These are phyloP conservation scores for Salmo trutta DNA, from an alignment of 2,797 vertebrate species.

Conservation along the genomic window DNA sequence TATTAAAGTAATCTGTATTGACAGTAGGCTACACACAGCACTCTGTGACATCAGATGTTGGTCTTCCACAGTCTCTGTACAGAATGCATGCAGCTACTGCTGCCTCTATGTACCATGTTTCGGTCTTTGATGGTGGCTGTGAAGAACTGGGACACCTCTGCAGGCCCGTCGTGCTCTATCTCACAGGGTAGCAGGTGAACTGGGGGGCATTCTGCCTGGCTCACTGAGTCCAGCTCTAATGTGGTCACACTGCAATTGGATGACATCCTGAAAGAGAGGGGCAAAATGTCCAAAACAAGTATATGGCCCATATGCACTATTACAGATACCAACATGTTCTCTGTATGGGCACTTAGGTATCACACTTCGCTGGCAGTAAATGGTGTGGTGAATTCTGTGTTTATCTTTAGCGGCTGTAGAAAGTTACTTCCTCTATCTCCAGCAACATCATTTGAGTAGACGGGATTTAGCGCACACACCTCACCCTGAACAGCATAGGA, in stretches of 20 bases:
- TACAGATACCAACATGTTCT: too few species aligned
- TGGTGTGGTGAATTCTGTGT: too few species aligned
- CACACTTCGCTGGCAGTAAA: too few species aligned
- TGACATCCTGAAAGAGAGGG: conserved; percentile 63
- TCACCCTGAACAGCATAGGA: too few species aligned
- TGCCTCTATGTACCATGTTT: conserved; percentile 66
- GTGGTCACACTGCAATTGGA: conserved; percentile 66
- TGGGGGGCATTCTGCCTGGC: conserved; percentile 30
- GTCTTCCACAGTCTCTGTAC: not conserved
- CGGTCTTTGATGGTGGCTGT: conserved; percentile 72
- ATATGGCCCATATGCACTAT: not conserved
- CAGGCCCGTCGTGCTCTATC: conserved; percentile 73
- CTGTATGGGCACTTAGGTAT: too few species aligned
- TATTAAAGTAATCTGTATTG: not conserved
- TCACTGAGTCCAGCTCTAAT: conserved; percentile 54
- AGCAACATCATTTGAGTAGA: too few species aligned
- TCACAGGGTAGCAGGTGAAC: conserved; percentile 84
- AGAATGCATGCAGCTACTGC: too few species aligned
- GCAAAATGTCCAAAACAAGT: not conserved
- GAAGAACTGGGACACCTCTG: conserved; percentile 77
- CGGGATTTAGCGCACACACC: too few species aligned
- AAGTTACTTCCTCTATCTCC: too few species aligned
- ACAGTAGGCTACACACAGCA: not conserved
- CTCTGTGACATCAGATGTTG: not conserved
- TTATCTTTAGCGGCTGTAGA: too few species aligned